Percentiles rank a stretch among this genome's conserved stretches.
phyloP scores from a whole-genome alignment of 35 echinoderm and acorn worm species.

The Ophioderma brevispina region DNA sequence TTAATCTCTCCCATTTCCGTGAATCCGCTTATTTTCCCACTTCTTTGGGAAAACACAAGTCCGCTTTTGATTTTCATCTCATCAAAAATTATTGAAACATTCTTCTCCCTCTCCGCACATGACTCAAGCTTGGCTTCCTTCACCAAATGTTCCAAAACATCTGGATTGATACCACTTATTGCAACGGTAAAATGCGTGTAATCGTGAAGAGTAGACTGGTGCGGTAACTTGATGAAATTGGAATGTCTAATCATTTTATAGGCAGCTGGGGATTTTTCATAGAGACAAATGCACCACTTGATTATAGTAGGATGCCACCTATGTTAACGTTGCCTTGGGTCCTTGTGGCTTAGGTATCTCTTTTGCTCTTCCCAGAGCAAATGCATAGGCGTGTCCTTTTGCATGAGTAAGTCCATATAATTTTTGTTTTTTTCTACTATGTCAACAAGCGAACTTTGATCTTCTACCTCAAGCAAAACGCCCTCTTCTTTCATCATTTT shows the following conservation, averaged over 20 bases:
- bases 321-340: neutral
- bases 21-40: constrained; percentile 24
- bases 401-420: neutral
- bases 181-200: constrained; percentile 21
- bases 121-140: neutral
- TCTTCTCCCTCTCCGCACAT: neutral
- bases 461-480: neutral
- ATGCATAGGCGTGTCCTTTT: neutral
- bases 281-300: constrained; percentile 2
- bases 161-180: neutral
- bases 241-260: constrained; percentile 1
- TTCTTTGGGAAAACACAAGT: neutral
- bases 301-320: neutral
- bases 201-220: neutral
- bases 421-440: neutral
- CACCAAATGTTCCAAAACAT: constrained; percentile 12
- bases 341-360: neutral
- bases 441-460: neutral
- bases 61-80: constrained; percentile 53
- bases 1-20: neutral
- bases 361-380: constrained; percentile 35
- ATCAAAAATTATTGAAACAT: constrained; percentile 37
- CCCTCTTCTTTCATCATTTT: too few relatives aligned
- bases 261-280: neutral
- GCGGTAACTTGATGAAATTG: neutral